These are phyloP conservation scores for Acronicta alni DNA, from an alignment of 2,888 invertebrate species.

Conservation along the genomic window DNA sequence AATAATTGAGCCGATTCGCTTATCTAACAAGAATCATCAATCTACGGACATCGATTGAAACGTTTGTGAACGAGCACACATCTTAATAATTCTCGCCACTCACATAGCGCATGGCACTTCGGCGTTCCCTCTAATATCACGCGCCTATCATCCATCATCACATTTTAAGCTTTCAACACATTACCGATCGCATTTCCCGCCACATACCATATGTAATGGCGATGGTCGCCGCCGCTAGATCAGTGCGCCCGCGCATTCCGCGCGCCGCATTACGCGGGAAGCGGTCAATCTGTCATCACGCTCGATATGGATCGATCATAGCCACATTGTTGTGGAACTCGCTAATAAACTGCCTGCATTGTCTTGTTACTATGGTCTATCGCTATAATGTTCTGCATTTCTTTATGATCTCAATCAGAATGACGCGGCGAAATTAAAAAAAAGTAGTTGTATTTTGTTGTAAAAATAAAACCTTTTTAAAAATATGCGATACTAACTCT, in stretches of 20 bases:
- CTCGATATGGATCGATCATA: conserved; percentile 68
- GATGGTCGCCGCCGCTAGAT: conserved; percentile 65
- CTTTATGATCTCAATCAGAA: too few species aligned
- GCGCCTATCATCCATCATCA: conserved; percentile 59
- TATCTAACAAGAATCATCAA: conserved; percentile 4
- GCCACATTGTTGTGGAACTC: conserved; percentile 58
- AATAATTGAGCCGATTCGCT: not conserved
- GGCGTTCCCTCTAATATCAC: conserved; percentile 42
- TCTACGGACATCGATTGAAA: conserved; percentile 15
- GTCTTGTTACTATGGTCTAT: conserved; percentile 34
- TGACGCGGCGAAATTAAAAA: too few species aligned
- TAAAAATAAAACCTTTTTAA: too few species aligned
- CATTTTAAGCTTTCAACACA: conserved; percentile 69
- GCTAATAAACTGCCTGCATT: conserved; percentile 42
- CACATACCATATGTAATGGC: conserved; percentile 71
- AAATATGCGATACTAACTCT: too few species aligned
- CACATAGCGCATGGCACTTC: conserved; percentile 22
- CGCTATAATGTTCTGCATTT: conserved; percentile 30
- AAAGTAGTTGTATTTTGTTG: too few species aligned
- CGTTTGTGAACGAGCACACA: conserved; percentile 18
- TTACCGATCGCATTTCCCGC: conserved; percentile 70
- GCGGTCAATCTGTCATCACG: conserved; percentile 68
- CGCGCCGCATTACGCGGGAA: conserved; percentile 60
- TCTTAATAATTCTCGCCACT: conserved; percentile 38
- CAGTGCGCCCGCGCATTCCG: conserved; percentile 60